Evolutionary conservation across 2,888 invertebrate genomes (phyloP), one percentile per base, ranked within the genome.

Genomic region (Ommatoiulus sabulosus): DNA sequence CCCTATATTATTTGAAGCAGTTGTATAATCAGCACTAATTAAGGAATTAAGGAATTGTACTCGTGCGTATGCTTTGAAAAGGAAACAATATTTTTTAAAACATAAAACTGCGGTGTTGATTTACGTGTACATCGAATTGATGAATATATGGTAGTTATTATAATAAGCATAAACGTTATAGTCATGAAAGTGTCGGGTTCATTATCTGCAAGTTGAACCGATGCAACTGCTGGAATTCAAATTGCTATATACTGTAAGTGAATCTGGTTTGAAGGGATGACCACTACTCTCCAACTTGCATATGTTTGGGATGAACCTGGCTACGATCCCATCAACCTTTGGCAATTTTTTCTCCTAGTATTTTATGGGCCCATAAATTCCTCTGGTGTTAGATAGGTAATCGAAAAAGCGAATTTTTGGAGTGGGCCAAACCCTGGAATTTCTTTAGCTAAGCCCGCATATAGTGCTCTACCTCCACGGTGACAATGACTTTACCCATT

Each of bases 391-490:
- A 24, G 72, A 72, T 72, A 72, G 72, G 72, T 72, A 72, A 72
- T 72, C 72, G 72, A 72, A 72, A 72, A 72, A 72, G 72, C 72
- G 72, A 72, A 72, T 72, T 72, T 72, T 72, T 72, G 72, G 72
- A 72, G 72, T 72, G 72, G 72, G 72, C 72, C 72, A 72, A 72
- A 72, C 72, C 72, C 72, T 8, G 24, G 72, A 72, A 24, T 72
- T 72, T 72, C 72, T 24, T 72, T 72, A 24, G 72, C 72, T 72
- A 72, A 72, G 72, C 72, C 20, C n/a, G 10, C 72, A n/a, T 72
- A 7, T 10, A 24, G 72, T 8, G 24, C 72, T 72, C n/a, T 72
- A 24, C 72, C 72, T 72, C 24, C 24, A 72, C 24, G 72, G 72
- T 72, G 72, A 72, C 72, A 72, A 72, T 72, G 72, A 72, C 24